These are phyloP conservation scores for Madoqua kirkii DNA, from an alignment of 2,113 vertebrate genomes.

Conservation along the genomic window DNA sequence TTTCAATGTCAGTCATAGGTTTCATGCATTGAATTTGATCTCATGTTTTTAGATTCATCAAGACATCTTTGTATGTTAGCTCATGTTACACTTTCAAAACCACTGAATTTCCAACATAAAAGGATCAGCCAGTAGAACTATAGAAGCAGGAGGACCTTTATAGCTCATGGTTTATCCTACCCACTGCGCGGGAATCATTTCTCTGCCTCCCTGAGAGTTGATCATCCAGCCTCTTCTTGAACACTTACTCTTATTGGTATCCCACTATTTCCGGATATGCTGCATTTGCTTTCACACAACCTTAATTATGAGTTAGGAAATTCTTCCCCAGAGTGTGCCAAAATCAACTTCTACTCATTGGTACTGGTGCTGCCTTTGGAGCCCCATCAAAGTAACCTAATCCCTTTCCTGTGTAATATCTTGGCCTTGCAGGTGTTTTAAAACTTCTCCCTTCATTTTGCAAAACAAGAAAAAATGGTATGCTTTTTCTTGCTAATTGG, in stretches of 20 bases:
- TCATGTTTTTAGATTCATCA: not conserved
- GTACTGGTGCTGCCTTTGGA: conserved; percentile 21
- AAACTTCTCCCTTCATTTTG: conserved; percentile 29
- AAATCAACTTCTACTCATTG: not conserved
- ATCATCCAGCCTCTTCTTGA: not conserved
- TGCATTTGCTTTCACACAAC: conserved; percentile 29
- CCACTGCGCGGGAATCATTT: not conserved
- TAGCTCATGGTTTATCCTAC: not conserved
- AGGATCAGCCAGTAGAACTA: not conserved
- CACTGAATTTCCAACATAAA: not conserved
- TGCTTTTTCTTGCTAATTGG: not conserved
- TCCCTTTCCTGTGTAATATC: not conserved
- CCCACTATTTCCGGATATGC: not conserved
- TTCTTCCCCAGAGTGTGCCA: conserved; percentile 35
- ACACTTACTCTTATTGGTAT: not conserved
- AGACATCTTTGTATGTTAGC: not conserved
- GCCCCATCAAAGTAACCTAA: not conserved
- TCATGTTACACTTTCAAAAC: not conserved
- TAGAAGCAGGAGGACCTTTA: not conserved
- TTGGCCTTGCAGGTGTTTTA: not conserved
- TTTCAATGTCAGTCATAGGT: not conserved
- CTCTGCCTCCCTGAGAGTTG: not conserved
- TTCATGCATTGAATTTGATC: conserved; percentile 11
- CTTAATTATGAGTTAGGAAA: not conserved
- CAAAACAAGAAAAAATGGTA: not conserved